Evolutionary conservation across 2,888 invertebrate species (phyloP).

Genomic region (Deroplatys truncata): DNA sequence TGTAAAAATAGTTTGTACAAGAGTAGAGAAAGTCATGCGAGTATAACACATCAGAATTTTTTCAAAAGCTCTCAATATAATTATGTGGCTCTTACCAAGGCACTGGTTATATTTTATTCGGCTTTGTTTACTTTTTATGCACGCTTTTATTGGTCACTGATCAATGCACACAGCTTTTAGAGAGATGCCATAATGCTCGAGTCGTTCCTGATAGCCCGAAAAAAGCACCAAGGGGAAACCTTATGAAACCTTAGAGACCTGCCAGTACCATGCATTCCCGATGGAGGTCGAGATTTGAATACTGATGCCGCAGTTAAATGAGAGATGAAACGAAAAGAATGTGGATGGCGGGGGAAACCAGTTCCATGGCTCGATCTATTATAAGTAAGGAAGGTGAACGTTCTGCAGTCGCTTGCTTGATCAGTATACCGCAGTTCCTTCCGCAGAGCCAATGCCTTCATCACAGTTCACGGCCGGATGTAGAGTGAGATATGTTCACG

Average conservation of each 20-base stretch:
- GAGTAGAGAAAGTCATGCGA: too few relatives aligned
- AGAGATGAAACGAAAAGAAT: background rate
- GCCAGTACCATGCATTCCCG: background rate
- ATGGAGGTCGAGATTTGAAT: background rate
- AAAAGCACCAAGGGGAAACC: too few relatives aligned
- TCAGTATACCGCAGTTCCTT: constrained; percentile 4
- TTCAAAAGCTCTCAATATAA: too few relatives aligned
- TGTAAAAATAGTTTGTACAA: too few relatives aligned
- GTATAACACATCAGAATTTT: too few relatives aligned
- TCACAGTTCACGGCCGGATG: background rate
- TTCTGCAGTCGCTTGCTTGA: background rate
- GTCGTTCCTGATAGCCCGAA: too few relatives aligned
- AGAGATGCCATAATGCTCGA: too few relatives aligned
- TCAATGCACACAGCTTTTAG: too few relatives aligned
- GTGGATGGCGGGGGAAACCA: background rate
- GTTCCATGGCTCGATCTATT: background rate
- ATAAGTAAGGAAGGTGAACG: background rate
- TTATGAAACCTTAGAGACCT: background rate
- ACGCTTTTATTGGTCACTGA: too few relatives aligned
- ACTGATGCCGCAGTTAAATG: background rate
- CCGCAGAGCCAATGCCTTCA: background rate
- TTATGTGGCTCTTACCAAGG: too few relatives aligned
- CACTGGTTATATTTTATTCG: too few relatives aligned
- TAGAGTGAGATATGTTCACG: background rate
- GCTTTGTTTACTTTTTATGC: too few relatives aligned